phyloP scores from a whole-genome alignment of 2,797 vertebrate species.

The Linurgus olivaceus region DNA sequence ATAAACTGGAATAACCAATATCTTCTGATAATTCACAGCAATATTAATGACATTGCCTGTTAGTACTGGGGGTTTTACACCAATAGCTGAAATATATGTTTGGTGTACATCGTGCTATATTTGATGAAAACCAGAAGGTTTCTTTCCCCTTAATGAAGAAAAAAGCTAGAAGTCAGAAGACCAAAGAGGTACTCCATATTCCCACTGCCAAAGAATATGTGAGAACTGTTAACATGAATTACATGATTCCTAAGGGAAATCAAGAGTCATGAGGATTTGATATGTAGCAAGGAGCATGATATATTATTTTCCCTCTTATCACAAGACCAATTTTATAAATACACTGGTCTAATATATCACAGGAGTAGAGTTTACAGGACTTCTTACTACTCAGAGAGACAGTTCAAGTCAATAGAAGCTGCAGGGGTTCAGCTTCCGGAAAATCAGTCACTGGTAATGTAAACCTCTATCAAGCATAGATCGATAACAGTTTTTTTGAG shows the following conservation, averaged over 20 bases:
- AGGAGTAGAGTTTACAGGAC: neutral
- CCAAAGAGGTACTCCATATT: neutral
- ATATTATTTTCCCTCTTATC: neutral
- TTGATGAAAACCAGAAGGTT: neutral
- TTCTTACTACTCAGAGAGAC: neutral
- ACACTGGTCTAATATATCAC: neutral
- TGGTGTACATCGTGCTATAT: neutral
- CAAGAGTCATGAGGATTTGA: neutral
- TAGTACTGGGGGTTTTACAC: neutral
- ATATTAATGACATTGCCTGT: neutral
- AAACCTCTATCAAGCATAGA: neutral
- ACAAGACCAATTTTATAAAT: neutral
- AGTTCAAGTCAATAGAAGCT: neutral
- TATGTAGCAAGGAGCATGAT: neutral
- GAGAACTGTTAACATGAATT: neutral
- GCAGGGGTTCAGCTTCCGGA: neutral
- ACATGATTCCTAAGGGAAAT: neutral
- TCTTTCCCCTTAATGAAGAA: neutral
- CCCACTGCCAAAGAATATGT: neutral
- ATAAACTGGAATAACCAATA: neutral
- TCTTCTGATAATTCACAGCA: neutral
- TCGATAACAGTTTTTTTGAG: neutral
- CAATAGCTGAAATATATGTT: neutral
- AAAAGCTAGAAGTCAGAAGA: neutral
- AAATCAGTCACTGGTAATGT: neutral